A percentile compares a stretch with the other conserved stretches of the same genome.
phyloP scores from a whole-genome alignment of 2,797 vertebrate genomes.

The Myotis daubentonii region DNA sequence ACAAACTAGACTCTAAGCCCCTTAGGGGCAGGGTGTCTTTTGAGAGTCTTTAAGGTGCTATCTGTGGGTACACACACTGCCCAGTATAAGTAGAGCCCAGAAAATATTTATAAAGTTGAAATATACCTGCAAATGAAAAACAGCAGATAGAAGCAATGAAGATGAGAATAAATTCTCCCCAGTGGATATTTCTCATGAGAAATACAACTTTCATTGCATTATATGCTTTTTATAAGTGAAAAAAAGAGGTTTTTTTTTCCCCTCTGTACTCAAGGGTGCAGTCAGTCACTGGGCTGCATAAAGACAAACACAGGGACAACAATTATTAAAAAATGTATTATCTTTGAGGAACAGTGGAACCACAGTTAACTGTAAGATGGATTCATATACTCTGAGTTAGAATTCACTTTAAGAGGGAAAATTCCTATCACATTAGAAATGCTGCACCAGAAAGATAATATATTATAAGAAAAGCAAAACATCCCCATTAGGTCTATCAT shows the following conservation, averaged over 20 bases:
- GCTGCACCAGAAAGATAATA: background rate
- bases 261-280: background rate
- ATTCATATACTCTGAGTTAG: background rate
- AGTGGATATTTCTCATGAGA: background rate
- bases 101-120: conserved; percentile 20
- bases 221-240: conserved; percentile 16
- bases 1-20: background rate
- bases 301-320: conserved; percentile 51
- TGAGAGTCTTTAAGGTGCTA: background rate
- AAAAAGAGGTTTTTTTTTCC: background rate
- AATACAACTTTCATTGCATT: background rate
- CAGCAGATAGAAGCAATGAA: background rate
- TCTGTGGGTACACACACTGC: background rate
- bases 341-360: conserved; percentile 46
- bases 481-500: background rate
- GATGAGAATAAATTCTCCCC: conserved; percentile 19
- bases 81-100: background rate
- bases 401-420: background rate
- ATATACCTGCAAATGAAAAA: background rate
- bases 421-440: conserved; percentile 33
- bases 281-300: conserved; percentile 21
- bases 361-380: conserved; percentile 38
- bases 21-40: background rate
- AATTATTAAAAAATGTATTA: conserved; percentile 62
- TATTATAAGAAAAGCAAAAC: background rate